Evolutionary conservation across 2,113 vertebrate genomes (phyloP).

Genomic region (Trachemys scripta): DNA sequence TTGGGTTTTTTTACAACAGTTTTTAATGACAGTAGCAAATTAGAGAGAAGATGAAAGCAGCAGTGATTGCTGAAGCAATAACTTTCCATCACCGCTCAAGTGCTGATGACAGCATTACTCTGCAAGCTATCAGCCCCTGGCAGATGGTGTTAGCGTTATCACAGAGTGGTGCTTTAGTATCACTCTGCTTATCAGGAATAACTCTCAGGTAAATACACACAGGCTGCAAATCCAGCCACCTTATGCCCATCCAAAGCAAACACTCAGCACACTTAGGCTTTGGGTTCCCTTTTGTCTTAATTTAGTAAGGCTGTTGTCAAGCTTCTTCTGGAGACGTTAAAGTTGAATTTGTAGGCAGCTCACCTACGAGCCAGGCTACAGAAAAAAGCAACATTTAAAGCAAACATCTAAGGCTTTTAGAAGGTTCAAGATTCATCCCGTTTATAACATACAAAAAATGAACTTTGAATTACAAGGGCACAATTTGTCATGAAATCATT

Average conservation of each 20-base stretch:
- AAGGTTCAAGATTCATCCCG: neutral
- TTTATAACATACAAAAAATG: neutral
- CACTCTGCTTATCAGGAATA: slow-evolving; percentile 70
- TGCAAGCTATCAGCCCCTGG: slow-evolving; percentile 47
- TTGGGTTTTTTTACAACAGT: neutral
- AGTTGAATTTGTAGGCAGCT: slow-evolving; percentile 57
- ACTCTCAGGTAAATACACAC: slow-evolving; percentile 67
- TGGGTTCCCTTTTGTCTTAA: slow-evolving; percentile 43
- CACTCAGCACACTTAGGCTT: slow-evolving; percentile 34
- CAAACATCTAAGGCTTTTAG: neutral
- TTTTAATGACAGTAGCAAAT: slow-evolving; percentile 51
- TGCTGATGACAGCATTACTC: slow-evolving; percentile 64
- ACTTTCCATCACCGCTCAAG: slow-evolving; percentile 57
- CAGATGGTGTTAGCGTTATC: slow-evolving; percentile 75
- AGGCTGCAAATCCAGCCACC: slow-evolving; percentile 48
- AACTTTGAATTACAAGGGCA: neutral
- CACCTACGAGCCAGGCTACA: neutral
- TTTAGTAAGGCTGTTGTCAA: slow-evolving; percentile 49
- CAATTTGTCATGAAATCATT: neutral
- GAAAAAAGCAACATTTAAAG: slow-evolving; percentile 19
- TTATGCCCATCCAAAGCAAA: slow-evolving; percentile 72
- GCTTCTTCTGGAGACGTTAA: slow-evolving; percentile 58
- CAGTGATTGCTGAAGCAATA: slow-evolving; percentile 40
- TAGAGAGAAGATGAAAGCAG: slow-evolving; percentile 42
- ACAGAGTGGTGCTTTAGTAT: slow-evolving; percentile 24